A percentile compares a stretch with the other conserved stretches of the same genome.
phyloP scores from a whole-genome alignment of 2,888 invertebrate genomes.

The Harpagoxenus sublaevis region DNA sequence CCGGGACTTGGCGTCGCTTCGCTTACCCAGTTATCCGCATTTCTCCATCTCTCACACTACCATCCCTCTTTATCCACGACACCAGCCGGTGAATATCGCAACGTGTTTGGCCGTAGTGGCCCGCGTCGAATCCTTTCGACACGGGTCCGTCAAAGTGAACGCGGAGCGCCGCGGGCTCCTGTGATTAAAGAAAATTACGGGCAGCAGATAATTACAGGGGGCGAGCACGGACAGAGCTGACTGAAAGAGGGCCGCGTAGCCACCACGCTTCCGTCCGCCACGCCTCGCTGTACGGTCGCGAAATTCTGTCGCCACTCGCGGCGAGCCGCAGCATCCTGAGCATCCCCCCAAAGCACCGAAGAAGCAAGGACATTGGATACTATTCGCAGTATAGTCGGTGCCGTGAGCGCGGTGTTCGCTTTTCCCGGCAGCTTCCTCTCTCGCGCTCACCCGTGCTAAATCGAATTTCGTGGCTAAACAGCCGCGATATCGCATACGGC shows the following conservation, averaged over 20 bases:
- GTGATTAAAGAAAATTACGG: conserved; percentile 86
- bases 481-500: conserved; percentile 32
- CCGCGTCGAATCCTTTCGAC: conserved; percentile 73
- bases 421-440: neutral
- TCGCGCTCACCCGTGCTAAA: neutral
- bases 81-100: conserved; percentile 59
- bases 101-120: conserved; percentile 61
- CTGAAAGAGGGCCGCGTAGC: conserved; percentile 43
- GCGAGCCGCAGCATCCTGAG: conserved; percentile 50
- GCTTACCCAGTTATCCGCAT: conserved; percentile 24
- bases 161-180: conserved; percentile 75
- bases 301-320: conserved; percentile 43
- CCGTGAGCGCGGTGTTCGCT: neutral
- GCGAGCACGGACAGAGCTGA: conserved; percentile 34
- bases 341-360: conserved; percentile 15
- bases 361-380: conserved; percentile 46
- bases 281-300: conserved; percentile 24
- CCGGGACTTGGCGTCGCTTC: conserved; percentile 8
- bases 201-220: conserved; percentile 83
- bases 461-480: conserved; percentile 50
- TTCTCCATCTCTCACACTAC: neutral
- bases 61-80: conserved; percentile 57
- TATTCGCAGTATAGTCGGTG: neutral
- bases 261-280: conserved; percentile 5
- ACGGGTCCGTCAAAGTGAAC: conserved; percentile 78